phyloP scores from a whole-genome alignment of 2,113 vertebrate genomes.

The Vulpes ferrilata region DNA sequence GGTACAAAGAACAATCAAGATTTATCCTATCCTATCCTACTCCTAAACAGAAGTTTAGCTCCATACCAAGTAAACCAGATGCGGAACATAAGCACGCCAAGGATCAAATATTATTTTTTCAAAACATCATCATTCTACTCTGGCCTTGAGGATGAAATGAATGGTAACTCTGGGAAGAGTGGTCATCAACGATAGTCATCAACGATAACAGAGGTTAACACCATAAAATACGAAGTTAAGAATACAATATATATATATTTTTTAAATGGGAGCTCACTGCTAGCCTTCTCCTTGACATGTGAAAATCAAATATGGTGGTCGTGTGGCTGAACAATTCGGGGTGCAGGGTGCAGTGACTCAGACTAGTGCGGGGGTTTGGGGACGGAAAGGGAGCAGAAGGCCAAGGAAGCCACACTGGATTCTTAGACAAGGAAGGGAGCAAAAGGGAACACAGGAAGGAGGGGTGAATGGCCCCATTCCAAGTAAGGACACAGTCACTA shows the following conservation, averaged over 20 bases:
- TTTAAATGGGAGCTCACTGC: background rate
- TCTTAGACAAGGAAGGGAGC: background rate
- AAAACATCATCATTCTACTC: background rate
- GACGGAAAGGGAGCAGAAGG: background rate
- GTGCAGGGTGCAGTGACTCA: background rate
- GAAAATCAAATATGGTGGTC: background rate
- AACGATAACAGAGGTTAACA: background rate
- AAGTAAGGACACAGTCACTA: background rate
- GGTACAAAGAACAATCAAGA: background rate
- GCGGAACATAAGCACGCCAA: background rate
- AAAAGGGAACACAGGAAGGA: background rate
- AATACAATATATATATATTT: background rate
- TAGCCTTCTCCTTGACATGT: background rate
- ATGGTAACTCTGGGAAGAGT: background rate
- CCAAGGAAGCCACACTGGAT: background rate
- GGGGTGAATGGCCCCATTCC: background rate
- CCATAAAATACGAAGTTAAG: background rate
- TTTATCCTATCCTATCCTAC: background rate
- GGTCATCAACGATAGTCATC: background rate
- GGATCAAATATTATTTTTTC: background rate
- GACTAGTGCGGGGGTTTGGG: background rate
- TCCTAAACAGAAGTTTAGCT: background rate
- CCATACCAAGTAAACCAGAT: background rate
- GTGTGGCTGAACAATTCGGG: background rate
- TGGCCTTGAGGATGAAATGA: conserved; percentile 4